Percentiles rank a stretch among this genome's conserved stretches.
Evolutionary conservation across 2,113 vertebrate genomes (phyloP).

Genomic region (Pheucticus melanocephalus): DNA sequence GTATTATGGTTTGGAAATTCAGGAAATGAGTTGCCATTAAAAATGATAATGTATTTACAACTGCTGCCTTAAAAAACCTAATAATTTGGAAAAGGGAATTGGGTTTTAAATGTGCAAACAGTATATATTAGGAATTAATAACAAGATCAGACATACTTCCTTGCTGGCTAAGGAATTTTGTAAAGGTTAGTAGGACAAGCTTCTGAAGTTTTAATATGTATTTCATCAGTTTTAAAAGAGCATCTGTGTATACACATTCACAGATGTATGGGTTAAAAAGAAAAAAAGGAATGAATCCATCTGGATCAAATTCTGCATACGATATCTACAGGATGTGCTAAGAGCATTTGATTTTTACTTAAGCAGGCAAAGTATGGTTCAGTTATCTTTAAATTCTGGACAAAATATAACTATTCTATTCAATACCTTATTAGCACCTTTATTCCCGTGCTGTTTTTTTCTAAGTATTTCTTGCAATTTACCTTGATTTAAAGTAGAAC

Average conservation of each 20-base stretch:
- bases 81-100: neutral
- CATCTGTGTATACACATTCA: neutral
- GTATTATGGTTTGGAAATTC: neutral
- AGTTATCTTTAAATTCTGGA: neutral
- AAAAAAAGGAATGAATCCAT: neutral
- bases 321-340: neutral
- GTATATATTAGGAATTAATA: neutral
- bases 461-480: neutral
- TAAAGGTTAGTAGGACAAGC: neutral
- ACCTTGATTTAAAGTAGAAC: neutral
- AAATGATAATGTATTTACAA: neutral
- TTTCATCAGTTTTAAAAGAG: neutral
- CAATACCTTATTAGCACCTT: neutral
- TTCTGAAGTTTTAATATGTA: slow-evolving; percentile 3
- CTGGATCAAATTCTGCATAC: neutral
- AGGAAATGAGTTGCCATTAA: neutral
- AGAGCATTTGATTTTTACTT: neutral
- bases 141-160: neutral
- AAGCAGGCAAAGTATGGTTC: neutral
- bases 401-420: neutral
- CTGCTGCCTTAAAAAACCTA: neutral
- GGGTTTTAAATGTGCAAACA: neutral
- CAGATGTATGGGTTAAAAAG: neutral
- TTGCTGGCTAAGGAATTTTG: neutral
- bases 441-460: neutral